These are phyloP conservation scores for Terebella lapidaria DNA, from an alignment of 2,888 invertebrate genomes.

Conservation along the genomic window DNA sequence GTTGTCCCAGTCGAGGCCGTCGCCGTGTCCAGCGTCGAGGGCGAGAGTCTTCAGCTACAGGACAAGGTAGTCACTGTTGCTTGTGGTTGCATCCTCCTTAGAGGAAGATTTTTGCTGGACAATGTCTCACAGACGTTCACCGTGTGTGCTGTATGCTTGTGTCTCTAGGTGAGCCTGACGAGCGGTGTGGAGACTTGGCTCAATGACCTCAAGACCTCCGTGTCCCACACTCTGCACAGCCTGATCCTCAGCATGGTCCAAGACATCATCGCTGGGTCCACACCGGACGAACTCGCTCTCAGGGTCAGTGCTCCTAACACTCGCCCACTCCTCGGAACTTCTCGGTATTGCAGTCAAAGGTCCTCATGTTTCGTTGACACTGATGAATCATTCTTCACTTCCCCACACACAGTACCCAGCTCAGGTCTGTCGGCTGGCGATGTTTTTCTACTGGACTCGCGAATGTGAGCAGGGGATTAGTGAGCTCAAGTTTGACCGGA, in stretches of 20 bases:
- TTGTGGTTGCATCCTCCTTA: no score
- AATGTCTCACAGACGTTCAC: no score
- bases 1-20: constrained; percentile 40
- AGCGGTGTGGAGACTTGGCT: constrained; percentile 51
- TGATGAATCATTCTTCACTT: no score
- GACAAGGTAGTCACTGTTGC: constrained; percentile 28
- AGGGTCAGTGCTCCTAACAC: no score
- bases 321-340: no score
- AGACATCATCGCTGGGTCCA: constrained; percentile 42
- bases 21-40: constrained; percentile 43
- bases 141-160: no score
- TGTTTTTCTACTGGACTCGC: constrained; percentile 50
- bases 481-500: constrained; percentile 49
- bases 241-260: constrained; percentile 38
- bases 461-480: constrained; percentile 49
- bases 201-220: constrained; percentile 36
- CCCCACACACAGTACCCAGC: constrained; percentile 52
- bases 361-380: no score
- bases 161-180: constrained; percentile 37
- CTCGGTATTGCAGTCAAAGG: no score
- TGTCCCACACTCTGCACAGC: constrained; percentile 39
- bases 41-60: constrained; percentile 39
- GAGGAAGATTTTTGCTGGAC: no score
- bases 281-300: constrained; percentile 48
- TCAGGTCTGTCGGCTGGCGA: constrained; percentile 49